These are phyloP conservation scores for Tillus elongatus DNA, from an alignment of 2,888 invertebrate species.

Conservation along the genomic window DNA sequence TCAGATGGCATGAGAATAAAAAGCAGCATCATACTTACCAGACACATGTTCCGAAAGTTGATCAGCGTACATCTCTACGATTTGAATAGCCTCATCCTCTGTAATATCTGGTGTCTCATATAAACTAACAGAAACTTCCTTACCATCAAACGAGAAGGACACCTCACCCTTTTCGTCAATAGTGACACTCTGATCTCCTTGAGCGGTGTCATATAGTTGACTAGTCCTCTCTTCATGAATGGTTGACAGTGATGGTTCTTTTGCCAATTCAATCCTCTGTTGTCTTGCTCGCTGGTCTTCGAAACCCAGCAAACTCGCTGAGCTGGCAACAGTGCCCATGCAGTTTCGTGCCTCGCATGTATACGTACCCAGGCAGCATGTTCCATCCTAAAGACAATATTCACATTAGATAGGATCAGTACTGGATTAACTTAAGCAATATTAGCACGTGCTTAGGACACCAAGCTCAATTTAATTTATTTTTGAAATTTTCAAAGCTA, in stretches of 20 bases:
- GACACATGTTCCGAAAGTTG: constrained; percentile 81
- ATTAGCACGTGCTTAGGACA: too few species aligned
- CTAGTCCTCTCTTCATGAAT: constrained; percentile 87
- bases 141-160: constrained; percentile 84
- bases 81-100: constrained; percentile 83
- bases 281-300: constrained; percentile 59
- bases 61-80: constrained; percentile 90
- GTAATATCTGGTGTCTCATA: constrained; percentile 90
- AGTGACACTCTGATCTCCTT: constrained; percentile 59
- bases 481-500: too few species aligned
- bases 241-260: constrained; percentile 78
- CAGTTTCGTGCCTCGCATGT: constrained; percentile 86
- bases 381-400: constrained; percentile 53
- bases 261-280: constrained; percentile 49
- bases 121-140: constrained; percentile 82
- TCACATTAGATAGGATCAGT: too few species aligned
- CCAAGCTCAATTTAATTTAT: too few species aligned
- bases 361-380: constrained; percentile 81
- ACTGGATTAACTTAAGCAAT: too few species aligned
- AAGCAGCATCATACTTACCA: constrained; percentile 39
- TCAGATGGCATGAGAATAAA: too few species aligned
- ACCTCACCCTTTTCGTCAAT: constrained; percentile 77
- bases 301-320: constrained; percentile 78
- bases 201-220: constrained; percentile 75
- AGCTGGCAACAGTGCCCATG: constrained; percentile 83